Conservation (phyloP, 2,797 vertebrate genomes). For the Bradypus variegatus region DNA sequence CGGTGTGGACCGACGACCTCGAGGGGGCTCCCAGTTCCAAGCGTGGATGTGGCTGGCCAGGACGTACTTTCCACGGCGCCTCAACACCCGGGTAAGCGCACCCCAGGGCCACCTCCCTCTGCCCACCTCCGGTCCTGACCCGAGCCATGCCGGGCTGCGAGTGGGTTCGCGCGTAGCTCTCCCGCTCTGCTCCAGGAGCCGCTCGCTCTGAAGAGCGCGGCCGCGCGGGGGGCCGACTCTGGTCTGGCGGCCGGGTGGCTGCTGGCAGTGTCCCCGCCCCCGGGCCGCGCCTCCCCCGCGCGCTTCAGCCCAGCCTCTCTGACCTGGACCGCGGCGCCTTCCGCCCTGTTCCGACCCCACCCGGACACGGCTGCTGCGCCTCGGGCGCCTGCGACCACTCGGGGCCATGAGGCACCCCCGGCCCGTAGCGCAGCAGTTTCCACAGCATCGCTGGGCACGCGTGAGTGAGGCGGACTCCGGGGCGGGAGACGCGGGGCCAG, state of each 20-base stretch:
- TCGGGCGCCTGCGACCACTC: neutral
- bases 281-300: neutral
- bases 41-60: neutral
- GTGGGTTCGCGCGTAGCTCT: neutral
- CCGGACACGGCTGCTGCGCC: neutral
- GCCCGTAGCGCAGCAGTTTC: neutral
- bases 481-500: neutral
- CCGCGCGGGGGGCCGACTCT: neutral
- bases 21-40: neutral
- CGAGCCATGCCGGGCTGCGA: neutral
- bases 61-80: neutral
- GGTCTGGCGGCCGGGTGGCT: neutral
- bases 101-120: neutral
- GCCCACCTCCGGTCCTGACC: accelerated
- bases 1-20: neutral
- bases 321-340: no score
- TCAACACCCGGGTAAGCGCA: constrained; percentile 36
- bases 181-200: neutral
- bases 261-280: neutral
- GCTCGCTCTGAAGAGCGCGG: neutral
- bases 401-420: neutral
- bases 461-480: neutral
- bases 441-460: neutral
- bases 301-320: neutral
- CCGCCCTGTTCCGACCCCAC: neutral